Base-by-base conservation (phyloP, 2,888 invertebrate genomes). In the Monochamus alternatus region DNA sequence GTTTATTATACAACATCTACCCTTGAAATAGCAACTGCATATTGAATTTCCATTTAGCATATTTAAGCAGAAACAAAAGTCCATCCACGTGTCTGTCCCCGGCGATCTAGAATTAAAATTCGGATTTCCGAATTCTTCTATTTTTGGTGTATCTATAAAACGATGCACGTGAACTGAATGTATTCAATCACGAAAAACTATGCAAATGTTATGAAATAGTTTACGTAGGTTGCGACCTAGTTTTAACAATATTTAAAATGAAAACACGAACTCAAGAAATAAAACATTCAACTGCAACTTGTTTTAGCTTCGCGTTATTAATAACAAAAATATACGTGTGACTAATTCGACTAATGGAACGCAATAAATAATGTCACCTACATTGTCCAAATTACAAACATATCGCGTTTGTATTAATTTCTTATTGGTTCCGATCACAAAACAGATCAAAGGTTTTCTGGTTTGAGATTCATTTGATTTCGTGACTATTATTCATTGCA, bases 171-270 rank as follows among this genome's bases (percentile, higher is more conserved):
- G 55, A 55, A 47, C 30, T 47, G 47, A 64, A 64, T 14, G 44
- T 8, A 30, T 14, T 44, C 30, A 64, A 44, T 47, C 64, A 12
- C 30, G 64, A 31, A 64, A 12, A 64, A 32, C 30, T 47, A 64
- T 47, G 47, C 22, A 64, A 44, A 64, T 64, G 47, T 64, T 64
- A 47, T 64, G 64, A 64, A 64, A 64, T 64, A 64, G 47, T 47
- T 64, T 44, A 44, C 64, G 64, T 47, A 22, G 44, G 31, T 64
- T 64, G 14, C 47, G 64, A 64, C 64, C 64, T 47, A 64, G 64
- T 47, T 64, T 64, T 64, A 22, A 47, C 22, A 47, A 64, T 64
- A 64, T 64, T 64, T 64, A 47, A 64, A 64, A 44, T 63, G n/a
- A 44, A 44, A 63, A 47, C 64, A 64, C 64, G 64, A 64, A 64